Base-by-base conservation (phyloP, 2,888 invertebrate species). In the Callyntrura guangdongensis region DNA sequence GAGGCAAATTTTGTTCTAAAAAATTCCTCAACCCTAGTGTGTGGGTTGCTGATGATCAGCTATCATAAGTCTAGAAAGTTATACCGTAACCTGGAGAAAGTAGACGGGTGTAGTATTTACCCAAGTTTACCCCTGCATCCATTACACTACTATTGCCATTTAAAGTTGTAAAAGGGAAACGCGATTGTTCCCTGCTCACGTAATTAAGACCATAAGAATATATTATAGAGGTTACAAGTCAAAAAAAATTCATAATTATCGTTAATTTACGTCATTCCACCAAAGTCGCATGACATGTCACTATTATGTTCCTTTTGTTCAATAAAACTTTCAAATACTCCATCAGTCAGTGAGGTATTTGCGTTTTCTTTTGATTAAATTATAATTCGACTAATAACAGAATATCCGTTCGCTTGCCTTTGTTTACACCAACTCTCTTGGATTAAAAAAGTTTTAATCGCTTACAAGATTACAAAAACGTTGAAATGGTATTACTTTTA, bases 141-240 rank as follows among this genome's bases (percentile, higher is more conserved):
- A 2, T 36, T 36, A 36, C 36, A 36, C 36, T 12, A 36, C 36
- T 12, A 53, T 53, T 53, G n/a, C 36, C 53, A n/a, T 53, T 12
- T 12, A n/a, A 53, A n/a, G 14, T 14, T 53, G 53, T 14, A 53
- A 53, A 53, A 12, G 53, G 53, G 5, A n/a, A n/a, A 12, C 14
- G 8, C 2, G 53, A 53, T 53, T 12, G n/a, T 9, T 12, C 14
- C 12, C 25, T 12, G n/a, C n/a, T 12, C 14, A 3, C 25, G 67
- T 27, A 67, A 67, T 67, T 67, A 67, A 67, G 67, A 67, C 27
- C 27, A n/a, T 25, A 67, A 27, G 27, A 67, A 67, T 67, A 67
- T 67, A 27, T 25, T 27, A 36, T 20, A 25, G 64, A 64, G 64
- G 22, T 64, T 64, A 64, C 64, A 64, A 64, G 64, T 64, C 67